Evolutionary conservation across 2,888 invertebrate genomes (phyloP), one percentile per base, ranked within the genome.

Genomic region (Eupeodes latifasciatus): DNA sequence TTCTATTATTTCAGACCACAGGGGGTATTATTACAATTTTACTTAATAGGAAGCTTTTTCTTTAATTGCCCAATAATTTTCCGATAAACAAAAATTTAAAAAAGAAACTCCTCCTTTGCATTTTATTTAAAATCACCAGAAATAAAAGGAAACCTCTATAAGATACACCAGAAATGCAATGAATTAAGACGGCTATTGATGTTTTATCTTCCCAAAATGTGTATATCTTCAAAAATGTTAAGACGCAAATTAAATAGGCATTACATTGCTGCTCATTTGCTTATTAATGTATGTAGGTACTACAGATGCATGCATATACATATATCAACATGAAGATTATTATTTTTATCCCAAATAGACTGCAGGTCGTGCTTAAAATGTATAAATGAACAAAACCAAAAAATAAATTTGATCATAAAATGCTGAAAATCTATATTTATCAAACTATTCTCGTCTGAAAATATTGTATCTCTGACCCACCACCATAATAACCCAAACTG

Each of bases 401-500:
- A 57, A 27, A 36, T 62, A 19, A 19, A 19, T 19, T 19, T 19
- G 19, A 40, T 10, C 59, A 49, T 49, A 49, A 53, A 67, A 64
- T 78, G 51, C 51, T 57, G 11, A 71, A 66, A 64, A 49, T 27
- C 71, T 83, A 64, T 71, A 27, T 81, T 36, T 72, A 69, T 7
- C 19, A 19, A 19, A 19, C 19, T 19, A 19, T 19, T 19, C 19
- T 19, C 19, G 19, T 19, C 19, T 19, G 1, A 1, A 51, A 51
- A 19, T 9, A 27, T 27, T 27, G 36, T 69, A 62, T 64, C 76
- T 77, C 40, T 80, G 75, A 76, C 80, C 79, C 69, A 76, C 64
- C 83, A 83, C 71, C 86, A 75, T 62, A 74, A 82, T 82, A 81
- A 81, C 82, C 82, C 69, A 74, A 74, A 67, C 40, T 64, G 64